A percentile compares a stretch with the other conserved stretches of the same genome.
These are phyloP conservation scores for Trichopria drosophilae DNA, from an alignment of 2,888 invertebrate genomes.

Conservation along the genomic window DNA sequence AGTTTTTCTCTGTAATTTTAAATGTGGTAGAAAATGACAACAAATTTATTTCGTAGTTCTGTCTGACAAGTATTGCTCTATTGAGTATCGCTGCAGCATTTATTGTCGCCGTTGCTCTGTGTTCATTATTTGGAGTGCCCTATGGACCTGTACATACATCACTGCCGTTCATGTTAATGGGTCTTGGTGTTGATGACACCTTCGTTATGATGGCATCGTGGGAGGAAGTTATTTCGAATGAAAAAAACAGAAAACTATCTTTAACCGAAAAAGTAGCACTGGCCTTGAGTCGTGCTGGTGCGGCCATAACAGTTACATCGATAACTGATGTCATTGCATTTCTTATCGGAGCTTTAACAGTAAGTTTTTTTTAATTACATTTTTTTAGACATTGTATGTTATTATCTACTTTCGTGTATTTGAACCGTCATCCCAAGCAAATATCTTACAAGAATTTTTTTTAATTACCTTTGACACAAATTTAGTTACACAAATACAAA, in stretches of 20 bases:
- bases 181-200: constrained; percentile 82
- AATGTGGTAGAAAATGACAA: constrained; percentile 5
- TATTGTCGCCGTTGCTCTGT: constrained; percentile 70
- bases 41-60: constrained; percentile 57
- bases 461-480: neutral
- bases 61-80: constrained; percentile 70
- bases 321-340: constrained; percentile 81
- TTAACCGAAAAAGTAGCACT: constrained; percentile 69
- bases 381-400: no score
- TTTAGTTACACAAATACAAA: neutral
- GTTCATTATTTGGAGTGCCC: constrained; percentile 70
- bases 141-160: constrained; percentile 84
- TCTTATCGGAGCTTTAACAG: constrained; percentile 76
- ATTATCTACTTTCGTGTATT: no score
- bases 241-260: constrained; percentile 61
- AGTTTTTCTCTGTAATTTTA: constrained; percentile 37
- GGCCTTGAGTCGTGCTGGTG: constrained; percentile 78
- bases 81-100: constrained; percentile 75
- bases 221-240: constrained; percentile 65
- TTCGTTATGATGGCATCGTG: constrained; percentile 82
- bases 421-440: no score
- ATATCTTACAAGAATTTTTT: no score
- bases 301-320: constrained; percentile 82
- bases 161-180: constrained; percentile 79
- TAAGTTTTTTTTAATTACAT: constrained; percentile 54